These are phyloP conservation scores for Melanostoma mellinum DNA, from an alignment of 2,888 invertebrate genomes.

Conservation along the genomic window DNA sequence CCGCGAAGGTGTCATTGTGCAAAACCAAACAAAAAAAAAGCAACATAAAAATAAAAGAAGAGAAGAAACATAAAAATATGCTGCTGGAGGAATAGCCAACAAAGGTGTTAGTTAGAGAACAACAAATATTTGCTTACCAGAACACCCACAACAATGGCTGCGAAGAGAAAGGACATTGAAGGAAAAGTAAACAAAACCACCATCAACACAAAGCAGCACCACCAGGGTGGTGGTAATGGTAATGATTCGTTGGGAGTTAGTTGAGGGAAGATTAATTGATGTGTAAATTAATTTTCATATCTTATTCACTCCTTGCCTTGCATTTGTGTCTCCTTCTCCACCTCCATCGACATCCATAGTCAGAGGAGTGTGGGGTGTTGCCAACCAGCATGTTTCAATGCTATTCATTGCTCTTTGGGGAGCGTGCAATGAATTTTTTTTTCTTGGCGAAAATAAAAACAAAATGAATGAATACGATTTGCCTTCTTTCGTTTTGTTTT, in stretches of 20 bases:
- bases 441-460: no score
- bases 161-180: slow-evolving; percentile 13
- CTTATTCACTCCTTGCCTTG: slow-evolving; percentile 6
- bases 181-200: slow-evolving; percentile 21
- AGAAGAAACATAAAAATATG: neutral
- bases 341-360: neutral
- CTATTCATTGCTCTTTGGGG: no score
- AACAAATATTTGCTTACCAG: slow-evolving; percentile 24
- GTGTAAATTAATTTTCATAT: slow-evolving; percentile 41
- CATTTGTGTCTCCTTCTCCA: neutral
- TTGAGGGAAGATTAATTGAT: slow-evolving; percentile 34
- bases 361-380: neutral
- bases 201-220: neutral
- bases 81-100: slow-evolving; percentile 27
- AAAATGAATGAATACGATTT: no score
- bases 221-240: neutral
- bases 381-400: neutral
- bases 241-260: slow-evolving; percentile 5
- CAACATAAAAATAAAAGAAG: neutral
- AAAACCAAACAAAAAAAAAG: slow-evolving; percentile 26
- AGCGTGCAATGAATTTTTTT: no score
- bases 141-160: slow-evolving; percentile 5
- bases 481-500: no score
- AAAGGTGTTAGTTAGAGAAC: slow-evolving; percentile 40
- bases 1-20: slow-evolving; percentile 54